Conservation (phyloP, 2,888 invertebrate species). For the Megastigmus dorsalis region DNA sequence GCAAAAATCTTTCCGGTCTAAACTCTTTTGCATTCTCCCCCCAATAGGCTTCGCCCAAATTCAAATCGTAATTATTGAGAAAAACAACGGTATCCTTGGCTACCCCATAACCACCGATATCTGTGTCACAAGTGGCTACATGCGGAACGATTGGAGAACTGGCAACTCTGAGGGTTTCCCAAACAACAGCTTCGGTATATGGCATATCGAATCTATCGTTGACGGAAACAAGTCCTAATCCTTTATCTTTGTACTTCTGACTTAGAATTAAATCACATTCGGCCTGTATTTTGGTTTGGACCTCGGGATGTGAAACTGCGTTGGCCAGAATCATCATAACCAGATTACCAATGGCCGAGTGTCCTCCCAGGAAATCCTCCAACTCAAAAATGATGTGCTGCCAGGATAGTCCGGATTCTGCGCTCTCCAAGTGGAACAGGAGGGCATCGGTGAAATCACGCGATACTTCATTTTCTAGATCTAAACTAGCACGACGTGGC, state of each 20-base stretch:
- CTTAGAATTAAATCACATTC: slow-evolving; percentile 79
- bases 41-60: slow-evolving; percentile 85
- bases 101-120: slow-evolving; percentile 83
- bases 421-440: slow-evolving; percentile 81
- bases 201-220: slow-evolving; percentile 82
- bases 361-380: slow-evolving; percentile 92
- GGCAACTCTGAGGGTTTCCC: slow-evolving; percentile 86
- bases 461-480: slow-evolving; percentile 75
- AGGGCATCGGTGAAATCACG: slow-evolving; percentile 88
- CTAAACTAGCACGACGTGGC: slow-evolving; percentile 77
- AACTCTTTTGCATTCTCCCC: slow-evolving; percentile 81
- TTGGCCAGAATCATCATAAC: slow-evolving; percentile 85
- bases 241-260: slow-evolving; percentile 71
- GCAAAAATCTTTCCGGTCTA: slow-evolving; percentile 85
- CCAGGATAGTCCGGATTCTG: slow-evolving; percentile 81
- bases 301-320: slow-evolving; percentile 81
- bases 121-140: slow-evolving; percentile 86
- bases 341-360: slow-evolving; percentile 90
- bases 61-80: slow-evolving; percentile 89
- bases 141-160: slow-evolving; percentile 94
- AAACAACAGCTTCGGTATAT: slow-evolving; percentile 87
- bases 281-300: slow-evolving; percentile 80
- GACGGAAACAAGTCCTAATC: slow-evolving; percentile 77
- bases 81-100: slow-evolving; percentile 88
- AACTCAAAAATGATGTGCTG: slow-evolving; percentile 88